Conservation (phyloP, 2,113 vertebrate genomes). For the Myxocyprinus asiaticus region DNA sequence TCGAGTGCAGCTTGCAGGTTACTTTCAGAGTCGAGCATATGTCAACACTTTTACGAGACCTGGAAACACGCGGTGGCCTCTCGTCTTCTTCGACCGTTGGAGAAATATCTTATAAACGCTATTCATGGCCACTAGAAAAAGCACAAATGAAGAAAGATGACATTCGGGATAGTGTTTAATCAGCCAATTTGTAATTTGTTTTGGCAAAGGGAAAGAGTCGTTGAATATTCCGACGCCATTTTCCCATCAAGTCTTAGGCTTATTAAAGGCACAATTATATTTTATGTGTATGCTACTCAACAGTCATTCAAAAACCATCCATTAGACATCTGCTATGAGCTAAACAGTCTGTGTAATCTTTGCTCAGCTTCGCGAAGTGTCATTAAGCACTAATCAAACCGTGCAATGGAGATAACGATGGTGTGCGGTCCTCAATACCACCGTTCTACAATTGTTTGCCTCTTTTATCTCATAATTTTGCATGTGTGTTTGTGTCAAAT, state of each 20-base stretch:
- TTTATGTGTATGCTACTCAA: slow-evolving; percentile 29
- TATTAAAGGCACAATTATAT: slow-evolving; percentile 24
- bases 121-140: slow-evolving; percentile 26
- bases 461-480: slow-evolving; percentile 3
- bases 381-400: slow-evolving; percentile 49
- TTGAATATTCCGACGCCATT: slow-evolving; percentile 16
- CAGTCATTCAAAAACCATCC: slow-evolving; percentile 22
- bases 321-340: slow-evolving; percentile 39
- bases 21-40: neutral
- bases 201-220: slow-evolving; percentile 25
- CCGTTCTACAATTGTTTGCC: neutral
- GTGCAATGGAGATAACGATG: neutral
- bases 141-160: slow-evolving; percentile 26
- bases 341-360: slow-evolving; percentile 47
- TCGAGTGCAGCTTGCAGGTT: slow-evolving; percentile 8
- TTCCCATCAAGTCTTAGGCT: slow-evolving; percentile 18
- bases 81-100: neutral
- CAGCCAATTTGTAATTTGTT: slow-evolving; percentile 43
- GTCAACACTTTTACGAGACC: neutral
- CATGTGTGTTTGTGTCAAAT: neutral
- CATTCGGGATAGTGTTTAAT: slow-evolving; percentile 42
- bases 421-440: neutral
- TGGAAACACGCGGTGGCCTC: neutral
- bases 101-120: slow-evolving; percentile 31
- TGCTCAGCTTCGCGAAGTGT: slow-evolving; percentile 26